Evolutionary conservation across 1,140 invertebrate genomes (phyloP), one percentile per base, ranked within the genome.

Genomic region (Diploscapter pachys): DNA sequence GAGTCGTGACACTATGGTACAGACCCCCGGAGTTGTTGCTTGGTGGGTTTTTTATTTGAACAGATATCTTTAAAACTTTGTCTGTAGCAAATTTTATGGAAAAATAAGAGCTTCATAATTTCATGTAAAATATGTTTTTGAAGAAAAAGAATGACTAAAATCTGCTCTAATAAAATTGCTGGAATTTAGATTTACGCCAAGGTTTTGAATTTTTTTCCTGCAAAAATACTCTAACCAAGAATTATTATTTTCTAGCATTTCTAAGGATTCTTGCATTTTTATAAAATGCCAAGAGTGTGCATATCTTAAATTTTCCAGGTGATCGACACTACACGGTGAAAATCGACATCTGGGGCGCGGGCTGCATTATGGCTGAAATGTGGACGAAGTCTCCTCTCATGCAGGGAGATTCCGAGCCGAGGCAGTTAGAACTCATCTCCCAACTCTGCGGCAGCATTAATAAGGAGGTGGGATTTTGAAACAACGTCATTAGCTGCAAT

Each of bases 351-450:
- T 98, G 96, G 96, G 95, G 95, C 8, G 95, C 93, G 51, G 96
- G 96, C 0, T 98, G 96, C 84, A 98, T 98, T 61, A 97, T 98
- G 95, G 95, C 95, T 0, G 95, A 99, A 88, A 95, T 99, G 93
- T 99, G 96, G 96, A 98, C 95, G 0, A 88, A 95, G 76, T 88
- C 86, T 63, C 91, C 91, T 5, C 91, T 92, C 54, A 90, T 90
- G 88, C 90, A 91, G 89, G 96, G 96, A 2, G 93, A 91, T 78
- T 94, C 93, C 6, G 95, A 99, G 84, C 95, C 97, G 81, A 93
- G 96, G 82, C 97, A 99, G 82, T 86, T 99, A 0, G 93, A 92
- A 8, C 88, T 98, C 8, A 99, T 99, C 73, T 94, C 92, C 1
- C 94, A 98, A 85, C 87, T 99, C 6, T 99, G 96, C 88, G 97